Evolutionary conservation across 2,113 vertebrate species (phyloP), one percentile per base, ranked within the genome.

Genomic region (Leptobrachium ailaonicum): DNA sequence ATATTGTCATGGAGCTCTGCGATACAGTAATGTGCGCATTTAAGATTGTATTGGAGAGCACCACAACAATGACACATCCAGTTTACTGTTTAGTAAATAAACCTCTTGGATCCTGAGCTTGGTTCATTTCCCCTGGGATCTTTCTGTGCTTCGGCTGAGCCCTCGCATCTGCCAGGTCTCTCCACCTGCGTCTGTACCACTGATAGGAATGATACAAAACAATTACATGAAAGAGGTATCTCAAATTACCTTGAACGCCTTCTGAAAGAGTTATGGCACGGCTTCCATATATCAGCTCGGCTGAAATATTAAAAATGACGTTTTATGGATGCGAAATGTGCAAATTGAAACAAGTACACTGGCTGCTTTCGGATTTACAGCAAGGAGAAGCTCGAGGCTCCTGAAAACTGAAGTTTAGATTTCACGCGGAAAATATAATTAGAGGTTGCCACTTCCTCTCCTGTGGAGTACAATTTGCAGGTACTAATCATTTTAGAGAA

Each of bases 331-430:
- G 58, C 44, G 62, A 88, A 78, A 92, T 53, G 88, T 90, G 89
- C 85, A 88, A 91, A 90, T 87, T 85, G 88, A 87, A 85, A 90
- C 82, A 75, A 88, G 87, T 87, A 85, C 45, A 74, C 88, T 86
- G 63, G 86, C 87, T 90, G 86, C 83, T 90, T 90, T 83, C 88
- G 86, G 74, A 86, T 86, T 87, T 85, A 82, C 83, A 83, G 88
- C 84, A 82, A 80, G 83, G 81, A 87, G 88, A 87, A 85, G 74
- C 74, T n/a, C 82, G 82, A 66, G 83, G 85, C 84, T 85, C 83
- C 84, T 79, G 83, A 85, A 88, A 87, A 86, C 83, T 69, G 75
- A 82, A 85, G 86, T 85, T 88, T 84, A 83, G 73, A 80, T 82
- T 87, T 84, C 83, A 86, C 85, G 77, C 82, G 64, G 82, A 86